Evolutionary conservation across 92 coral and sea anemone species (phyloP).

Genomic region (Siderastrea siderea): DNA sequence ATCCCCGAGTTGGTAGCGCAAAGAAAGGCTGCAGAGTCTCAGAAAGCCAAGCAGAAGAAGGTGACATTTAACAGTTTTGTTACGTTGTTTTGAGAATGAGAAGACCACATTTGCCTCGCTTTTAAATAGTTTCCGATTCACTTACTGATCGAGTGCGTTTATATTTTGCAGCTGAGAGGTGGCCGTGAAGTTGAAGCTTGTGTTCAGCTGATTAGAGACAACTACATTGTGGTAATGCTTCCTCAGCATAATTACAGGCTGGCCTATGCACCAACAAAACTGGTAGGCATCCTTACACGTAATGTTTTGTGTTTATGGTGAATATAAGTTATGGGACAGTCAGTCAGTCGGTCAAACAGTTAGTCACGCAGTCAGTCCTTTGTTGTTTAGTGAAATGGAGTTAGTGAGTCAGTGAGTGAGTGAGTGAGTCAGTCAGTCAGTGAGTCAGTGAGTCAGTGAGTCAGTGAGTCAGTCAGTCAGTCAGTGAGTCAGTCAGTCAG

Average conservation of each 20-base stretch:
- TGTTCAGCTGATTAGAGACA: constrained; percentile 78
- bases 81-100: no score
- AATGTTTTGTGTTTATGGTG: neutral
- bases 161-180: constrained; percentile 67
- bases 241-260: constrained; percentile 73
- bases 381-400: no score
- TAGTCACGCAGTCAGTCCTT: neutral
- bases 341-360: neutral
- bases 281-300: constrained; percentile 55
- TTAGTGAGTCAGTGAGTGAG: neutral
- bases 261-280: constrained; percentile 84
- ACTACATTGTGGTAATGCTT: constrained; percentile 79
- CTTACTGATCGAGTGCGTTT: neutral
- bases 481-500: neutral
- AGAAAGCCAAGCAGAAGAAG: constrained; percentile 67
- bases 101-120: neutral
- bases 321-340: neutral
- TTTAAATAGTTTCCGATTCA: neutral
- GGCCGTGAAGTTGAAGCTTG: constrained; percentile 72
- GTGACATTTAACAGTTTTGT: constrained; percentile 18
- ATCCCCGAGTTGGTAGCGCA: constrained; percentile 77
- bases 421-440: neutral
- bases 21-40: constrained; percentile 39
- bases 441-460: neutral
- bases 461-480: neutral